Evolutionary conservation across 2,113 vertebrate species (phyloP).

Genomic region (Apistogramma diplotaenia): DNA sequence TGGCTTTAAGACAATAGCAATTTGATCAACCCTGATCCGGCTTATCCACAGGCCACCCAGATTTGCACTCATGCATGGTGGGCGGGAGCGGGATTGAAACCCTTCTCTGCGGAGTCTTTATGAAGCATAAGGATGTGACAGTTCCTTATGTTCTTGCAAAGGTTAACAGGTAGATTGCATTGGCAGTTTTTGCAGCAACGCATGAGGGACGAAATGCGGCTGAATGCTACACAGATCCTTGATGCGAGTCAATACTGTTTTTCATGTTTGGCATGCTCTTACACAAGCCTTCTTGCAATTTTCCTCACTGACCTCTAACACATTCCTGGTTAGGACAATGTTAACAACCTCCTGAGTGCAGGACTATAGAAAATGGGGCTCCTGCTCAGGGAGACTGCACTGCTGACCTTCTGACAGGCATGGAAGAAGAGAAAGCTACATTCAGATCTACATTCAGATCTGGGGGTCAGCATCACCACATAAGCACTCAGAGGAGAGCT

Average conservation of each 20-base stretch:
- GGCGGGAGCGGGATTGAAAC: constrained; percentile 5
- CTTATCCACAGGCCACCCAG: constrained; percentile 48
- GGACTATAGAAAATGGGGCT: constrained; percentile 36
- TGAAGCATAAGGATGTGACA: neutral
- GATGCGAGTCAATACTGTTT: constrained; percentile 43
- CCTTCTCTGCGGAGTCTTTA: constrained; percentile 9
- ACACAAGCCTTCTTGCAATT: constrained; percentile 28
- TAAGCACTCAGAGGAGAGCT: constrained; percentile 80
- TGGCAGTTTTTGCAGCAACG: neutral
- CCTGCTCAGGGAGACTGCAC: constrained; percentile 49
- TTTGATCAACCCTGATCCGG: constrained; percentile 69
- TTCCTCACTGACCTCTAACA: constrained; percentile 38
- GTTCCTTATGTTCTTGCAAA: constrained; percentile 11
- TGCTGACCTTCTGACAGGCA: constrained; percentile 74
- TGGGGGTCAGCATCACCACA: constrained; percentile 74
- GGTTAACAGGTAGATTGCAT: constrained; percentile 11
- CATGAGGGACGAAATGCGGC: neutral
- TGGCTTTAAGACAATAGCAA: constrained; percentile 60
- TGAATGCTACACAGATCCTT: constrained; percentile 7
- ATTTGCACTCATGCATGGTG: constrained; percentile 29
- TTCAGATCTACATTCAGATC: constrained; percentile 66
- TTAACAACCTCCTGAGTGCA: constrained; percentile 45
- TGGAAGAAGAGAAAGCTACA: constrained; percentile 66
- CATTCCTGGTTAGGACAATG: constrained; percentile 50
- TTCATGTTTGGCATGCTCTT: constrained; percentile 46